Evolutionary conservation across 2,888 invertebrate genomes (phyloP).

Genomic region (Cataglyphis altisquamis): DNA sequence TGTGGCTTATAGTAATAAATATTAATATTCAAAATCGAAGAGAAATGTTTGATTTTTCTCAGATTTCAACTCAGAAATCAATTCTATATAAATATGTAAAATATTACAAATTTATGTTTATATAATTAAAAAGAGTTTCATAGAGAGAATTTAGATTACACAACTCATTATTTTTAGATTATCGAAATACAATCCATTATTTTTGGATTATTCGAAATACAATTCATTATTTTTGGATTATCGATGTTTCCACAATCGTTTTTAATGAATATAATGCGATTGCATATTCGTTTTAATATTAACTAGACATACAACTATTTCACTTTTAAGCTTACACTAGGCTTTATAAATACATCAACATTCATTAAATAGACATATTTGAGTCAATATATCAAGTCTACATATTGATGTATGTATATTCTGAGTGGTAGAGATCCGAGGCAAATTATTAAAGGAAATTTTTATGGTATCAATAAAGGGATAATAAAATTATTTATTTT

Average conservation of each 20-base stretch:
- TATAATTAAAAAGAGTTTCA: not conserved
- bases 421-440: not conserved
- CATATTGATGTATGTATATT: not conserved
- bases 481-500: not conserved
- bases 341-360: not conserved
- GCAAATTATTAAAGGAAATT: not conserved
- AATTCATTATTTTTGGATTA: constrained; percentile 18
- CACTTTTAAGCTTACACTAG: not conserved
- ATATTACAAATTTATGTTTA: not conserved
- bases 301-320: not conserved
- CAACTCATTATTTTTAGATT: constrained; percentile 4
- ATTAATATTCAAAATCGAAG: not conserved
- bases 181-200: not conserved
- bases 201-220: constrained; percentile 5
- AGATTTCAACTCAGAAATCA: not conserved
- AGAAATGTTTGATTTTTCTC: not conserved
- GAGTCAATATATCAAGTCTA: not conserved
- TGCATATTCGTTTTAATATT: not conserved
- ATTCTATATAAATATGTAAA: not conserved
- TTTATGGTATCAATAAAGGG: not conserved
- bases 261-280: not conserved
- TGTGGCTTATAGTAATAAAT: not conserved
- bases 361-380: not conserved
- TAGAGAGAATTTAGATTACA: not conserved
- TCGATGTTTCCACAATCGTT: not conserved